These are phyloP conservation scores for Colostygia pectinataria DNA, from an alignment of 2,888 invertebrate species.

Conservation along the genomic window DNA sequence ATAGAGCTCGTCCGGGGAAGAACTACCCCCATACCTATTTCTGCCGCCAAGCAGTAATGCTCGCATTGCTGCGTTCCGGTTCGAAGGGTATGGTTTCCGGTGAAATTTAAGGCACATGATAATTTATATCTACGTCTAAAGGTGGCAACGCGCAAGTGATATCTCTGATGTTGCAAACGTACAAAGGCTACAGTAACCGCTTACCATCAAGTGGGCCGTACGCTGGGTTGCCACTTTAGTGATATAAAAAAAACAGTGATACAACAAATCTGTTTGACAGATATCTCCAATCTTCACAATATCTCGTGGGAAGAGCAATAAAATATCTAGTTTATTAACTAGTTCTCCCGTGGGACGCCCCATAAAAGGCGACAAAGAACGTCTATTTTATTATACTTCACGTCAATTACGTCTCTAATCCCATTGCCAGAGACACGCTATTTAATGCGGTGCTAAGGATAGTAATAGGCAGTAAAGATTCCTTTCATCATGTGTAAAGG, in stretches of 20 bases:
- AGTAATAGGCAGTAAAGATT: constrained; percentile 9
- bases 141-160: no score
- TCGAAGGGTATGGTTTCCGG: no score
- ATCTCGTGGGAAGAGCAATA: constrained; percentile 25
- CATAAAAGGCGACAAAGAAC: constrained; percentile 17
- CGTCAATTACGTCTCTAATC: constrained; percentile 17
- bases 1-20: no score
- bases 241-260: background rate
- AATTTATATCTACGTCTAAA: no score
- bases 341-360: constrained; percentile 17
- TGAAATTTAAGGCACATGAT: no score
- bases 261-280: constrained; percentile 8
- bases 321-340: constrained; percentile 15
- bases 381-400: constrained; percentile 10
- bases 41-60: no score
- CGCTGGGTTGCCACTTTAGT: no score
- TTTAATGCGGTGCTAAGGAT: constrained; percentile 3
- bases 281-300: constrained; percentile 8
- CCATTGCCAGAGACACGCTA: constrained; percentile 8
- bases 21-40: no score
- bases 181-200: no score
- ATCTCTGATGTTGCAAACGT: no score
- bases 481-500: background rate
- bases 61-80: no score
- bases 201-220: no score